Percentiles rank a stretch among this genome's conserved stretches.
Evolutionary conservation across 2,797 vertebrate genomes (phyloP).

Genomic region (Diplodus sargus): DNA sequence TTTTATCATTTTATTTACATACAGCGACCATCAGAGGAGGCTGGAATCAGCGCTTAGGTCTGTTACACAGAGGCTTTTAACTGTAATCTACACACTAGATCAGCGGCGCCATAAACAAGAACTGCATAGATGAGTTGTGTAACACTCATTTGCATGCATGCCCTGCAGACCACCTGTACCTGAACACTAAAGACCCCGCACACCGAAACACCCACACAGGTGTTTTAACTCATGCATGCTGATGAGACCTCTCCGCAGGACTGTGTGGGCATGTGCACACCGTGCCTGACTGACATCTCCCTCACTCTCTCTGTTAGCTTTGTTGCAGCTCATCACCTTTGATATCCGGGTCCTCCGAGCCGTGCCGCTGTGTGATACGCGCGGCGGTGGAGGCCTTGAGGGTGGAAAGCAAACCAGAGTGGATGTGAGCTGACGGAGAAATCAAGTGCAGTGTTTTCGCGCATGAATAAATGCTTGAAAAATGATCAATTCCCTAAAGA

Average conservation of each 20-base stretch:
- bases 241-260: background rate
- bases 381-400: background rate
- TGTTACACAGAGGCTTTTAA: too few species aligned
- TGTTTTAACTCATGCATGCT: background rate
- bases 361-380: background rate
- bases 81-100: too few species aligned
- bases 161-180: background rate
- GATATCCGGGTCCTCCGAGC: background rate
- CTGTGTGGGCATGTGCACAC: background rate
- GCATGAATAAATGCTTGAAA: background rate
- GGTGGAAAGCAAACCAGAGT: background rate
- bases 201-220: background rate
- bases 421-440: background rate
- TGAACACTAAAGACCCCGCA: background rate
- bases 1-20: conserved; percentile 17
- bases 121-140: too few species aligned
- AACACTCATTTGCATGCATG: background rate
- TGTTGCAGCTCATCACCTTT: background rate
- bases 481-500: background rate
- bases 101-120: too few species aligned
- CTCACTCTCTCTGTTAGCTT: background rate
- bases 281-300: background rate
- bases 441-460: background rate
- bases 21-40: conserved; percentile 32
- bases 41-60: conserved; percentile 14